phyloP scores from a whole-genome alignment of 2,797 vertebrate species.

The Sibirionetta formosa region DNA sequence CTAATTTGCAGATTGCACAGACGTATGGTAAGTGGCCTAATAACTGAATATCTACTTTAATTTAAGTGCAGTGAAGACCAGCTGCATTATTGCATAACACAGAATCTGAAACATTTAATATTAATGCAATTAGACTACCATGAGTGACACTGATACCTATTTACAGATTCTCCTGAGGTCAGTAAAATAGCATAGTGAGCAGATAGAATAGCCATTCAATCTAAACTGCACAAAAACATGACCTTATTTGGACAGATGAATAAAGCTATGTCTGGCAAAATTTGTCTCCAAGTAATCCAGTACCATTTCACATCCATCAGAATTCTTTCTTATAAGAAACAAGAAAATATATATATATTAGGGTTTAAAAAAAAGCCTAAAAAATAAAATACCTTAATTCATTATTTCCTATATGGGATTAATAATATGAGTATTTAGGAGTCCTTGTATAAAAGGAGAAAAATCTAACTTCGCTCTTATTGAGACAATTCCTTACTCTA shows the following conservation, averaged over 20 bases:
- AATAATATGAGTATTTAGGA: background rate
- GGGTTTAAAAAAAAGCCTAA: background rate
- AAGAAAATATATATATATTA: no score
- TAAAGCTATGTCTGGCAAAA: background rate
- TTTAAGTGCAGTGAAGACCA: background rate
- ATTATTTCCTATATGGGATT: background rate
- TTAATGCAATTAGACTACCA: background rate
- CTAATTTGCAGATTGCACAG: accelerated
- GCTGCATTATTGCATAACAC: background rate
- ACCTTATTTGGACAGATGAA: background rate
- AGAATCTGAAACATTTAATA: background rate
- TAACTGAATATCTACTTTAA: background rate
- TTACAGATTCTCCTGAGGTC: background rate
- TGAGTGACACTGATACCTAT: background rate
- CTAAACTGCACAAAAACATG: background rate
- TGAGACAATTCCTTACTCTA: background rate
- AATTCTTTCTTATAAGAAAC: background rate
- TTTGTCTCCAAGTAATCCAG: background rate
- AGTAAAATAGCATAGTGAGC: background rate
- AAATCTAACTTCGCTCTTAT: background rate
- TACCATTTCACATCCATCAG: background rate
- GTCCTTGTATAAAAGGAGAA: background rate
- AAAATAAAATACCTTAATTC: background rate
- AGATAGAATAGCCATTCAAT: background rate
- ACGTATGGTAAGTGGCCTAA: background rate